phyloP scores from a whole-genome alignment of 2,113 vertebrate species.

The Rhinoptilus africanus region DNA sequence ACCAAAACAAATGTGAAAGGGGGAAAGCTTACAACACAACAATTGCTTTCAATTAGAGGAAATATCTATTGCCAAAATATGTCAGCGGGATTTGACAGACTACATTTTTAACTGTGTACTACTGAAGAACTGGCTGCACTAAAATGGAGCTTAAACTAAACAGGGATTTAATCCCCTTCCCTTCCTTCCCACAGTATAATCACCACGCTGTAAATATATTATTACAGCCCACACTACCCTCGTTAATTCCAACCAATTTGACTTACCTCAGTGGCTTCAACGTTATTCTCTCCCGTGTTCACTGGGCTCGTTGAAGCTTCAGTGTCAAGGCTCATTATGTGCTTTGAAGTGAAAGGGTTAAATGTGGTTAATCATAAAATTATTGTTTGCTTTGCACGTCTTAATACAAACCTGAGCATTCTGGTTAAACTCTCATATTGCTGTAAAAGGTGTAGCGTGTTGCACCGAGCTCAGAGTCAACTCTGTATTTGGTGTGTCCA shows the following conservation, averaged over 20 bases:
- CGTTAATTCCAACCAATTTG: neutral
- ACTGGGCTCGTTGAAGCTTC: neutral
- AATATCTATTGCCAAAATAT: slow-evolving; percentile 40
- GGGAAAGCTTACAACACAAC: slow-evolving; percentile 21
- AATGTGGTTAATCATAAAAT: neutral
- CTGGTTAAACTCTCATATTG: neutral
- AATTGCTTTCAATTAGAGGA: slow-evolving; percentile 58
- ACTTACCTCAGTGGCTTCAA: neutral
- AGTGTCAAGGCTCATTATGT: neutral
- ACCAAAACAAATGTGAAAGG: slow-evolving; percentile 35
- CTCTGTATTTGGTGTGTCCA: neutral
- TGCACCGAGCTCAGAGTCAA: neutral
- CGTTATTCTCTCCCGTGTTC: neutral
- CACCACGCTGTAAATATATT: neutral
- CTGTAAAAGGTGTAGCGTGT: neutral
- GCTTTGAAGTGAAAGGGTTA: slow-evolving; percentile 8
- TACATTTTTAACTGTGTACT: slow-evolving; percentile 23
- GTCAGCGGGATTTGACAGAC: slow-evolving; percentile 6
- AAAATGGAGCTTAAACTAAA: neutral
- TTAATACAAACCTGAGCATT: neutral
- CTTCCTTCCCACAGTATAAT: neutral
- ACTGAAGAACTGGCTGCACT: neutral
- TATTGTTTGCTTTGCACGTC: neutral
- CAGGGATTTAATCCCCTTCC: neutral
- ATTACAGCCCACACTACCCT: neutral